Evolutionary conservation across 1,140 invertebrate genomes (phyloP), one percentile per base, ranked within the genome.

Genomic region (Oreohelix idahoensis): DNA sequence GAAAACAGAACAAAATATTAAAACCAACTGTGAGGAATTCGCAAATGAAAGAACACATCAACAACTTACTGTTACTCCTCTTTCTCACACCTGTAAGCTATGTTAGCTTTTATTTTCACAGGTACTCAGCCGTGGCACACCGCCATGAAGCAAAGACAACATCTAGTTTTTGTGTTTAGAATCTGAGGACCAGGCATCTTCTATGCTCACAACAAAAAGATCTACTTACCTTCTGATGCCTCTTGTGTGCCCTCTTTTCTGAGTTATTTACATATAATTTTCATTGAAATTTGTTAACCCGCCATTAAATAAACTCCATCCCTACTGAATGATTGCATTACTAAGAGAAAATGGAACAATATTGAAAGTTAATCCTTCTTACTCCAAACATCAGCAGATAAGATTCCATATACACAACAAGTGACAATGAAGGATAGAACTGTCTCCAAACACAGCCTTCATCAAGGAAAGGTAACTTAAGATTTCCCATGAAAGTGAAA

Each of bases 211-310:
- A 13, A 35, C 29, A 32, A 66, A 66, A 15, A 23, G 23, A 66
- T 32, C 1, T 17, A 66, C 63, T 66, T 66, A 66, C 63, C 63
- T 66, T 66, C n/a, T 66, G 63, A 66, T 66, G 63, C 63, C 29
- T 66, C 29, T 66, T 66, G 63, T 11, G 17, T 66, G 63, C 5
- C n/a, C 63, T 66, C 29, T 32, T 11, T 66, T 66, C n/a, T 66
- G 29, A 66, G 29, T 66, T 66, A 32, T 32, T 66, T 66, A 66
- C 29, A 66, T 32, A 32, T 66, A 23, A 15, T 4, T 58, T n/a
- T n/a, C 10, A 58, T 23, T 4, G 20, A 58, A 10, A 15, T 20
- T 58, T 58, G 53, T 2, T 58, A 45, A 45, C 42, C 42, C 42
- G 15, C 42, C 53, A 20, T 23, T 58, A 58, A 10, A 32, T 66